Conservation (phyloP, 2,797 vertebrate genomes). For the Malurus splendens region DNA sequence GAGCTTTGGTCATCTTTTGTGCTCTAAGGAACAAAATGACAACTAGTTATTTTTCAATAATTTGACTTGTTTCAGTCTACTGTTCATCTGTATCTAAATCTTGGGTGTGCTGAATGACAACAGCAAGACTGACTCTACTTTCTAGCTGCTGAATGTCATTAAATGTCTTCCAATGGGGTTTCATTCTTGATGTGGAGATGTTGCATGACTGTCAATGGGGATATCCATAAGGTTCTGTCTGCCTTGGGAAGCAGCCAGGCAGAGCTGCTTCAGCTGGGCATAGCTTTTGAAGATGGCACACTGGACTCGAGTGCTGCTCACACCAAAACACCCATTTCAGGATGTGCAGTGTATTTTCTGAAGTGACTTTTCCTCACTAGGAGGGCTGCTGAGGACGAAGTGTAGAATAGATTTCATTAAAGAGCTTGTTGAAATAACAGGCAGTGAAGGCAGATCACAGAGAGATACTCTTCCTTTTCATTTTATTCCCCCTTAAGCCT, state of each 20-base stretch:
- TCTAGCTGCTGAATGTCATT: neutral
- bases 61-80: neutral
- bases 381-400: neutral
- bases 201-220: accelerated
- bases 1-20: neutral
- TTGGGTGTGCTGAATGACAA: neutral
- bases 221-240: accelerated
- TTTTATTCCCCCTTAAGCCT: neutral
- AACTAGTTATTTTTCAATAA: neutral
- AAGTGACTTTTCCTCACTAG: neutral
- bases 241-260: neutral
- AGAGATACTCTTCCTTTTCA: neutral
- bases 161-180: neutral
- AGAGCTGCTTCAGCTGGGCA: neutral
- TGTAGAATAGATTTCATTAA: accelerated
- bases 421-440: neutral
- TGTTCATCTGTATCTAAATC: neutral
- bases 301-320: neutral
- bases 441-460: neutral
- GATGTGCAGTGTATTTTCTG: neutral
- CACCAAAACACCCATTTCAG: accelerated
- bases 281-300: neutral
- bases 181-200: neutral
- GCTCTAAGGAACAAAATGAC: neutral
- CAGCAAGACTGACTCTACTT: neutral